Base-by-base conservation (phyloP, 2,113 vertebrate genomes). In the Rhinoderma darwinii region DNA sequence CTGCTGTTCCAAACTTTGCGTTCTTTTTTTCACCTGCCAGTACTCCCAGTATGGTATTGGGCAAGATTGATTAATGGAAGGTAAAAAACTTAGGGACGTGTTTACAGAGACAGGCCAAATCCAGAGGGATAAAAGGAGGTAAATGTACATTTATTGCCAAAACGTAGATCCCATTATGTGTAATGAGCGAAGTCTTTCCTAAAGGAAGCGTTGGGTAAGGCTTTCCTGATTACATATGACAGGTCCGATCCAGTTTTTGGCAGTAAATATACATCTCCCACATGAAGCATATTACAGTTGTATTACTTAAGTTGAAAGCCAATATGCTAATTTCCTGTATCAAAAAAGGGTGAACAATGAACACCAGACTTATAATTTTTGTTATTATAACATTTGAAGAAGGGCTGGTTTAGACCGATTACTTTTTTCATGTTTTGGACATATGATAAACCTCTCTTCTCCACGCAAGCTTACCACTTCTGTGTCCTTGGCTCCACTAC, bases 401-500 rank as follows among this genome's bases (percentile, higher is more conserved):
- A 41, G 11, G 25, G 4, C n/a, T 30, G n/a, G 25, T 39, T 2
- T n/a, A 74, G 72, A 43, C 17, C 35, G 17, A 17, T 32, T 27
- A 7, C 47, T 14, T 50, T 2, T 50, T 22, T 22, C 5, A 27
- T n/a, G 8, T 61, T 27, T 61, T 44, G 17, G 41, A 47, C n/a
- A 15, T 47, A 41, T 27, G 11, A 47, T 76, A 27, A 43, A 76
- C 73, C 35, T 2, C 1, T 77, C 30, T 20, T 50, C 76, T 51
- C 27, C 30, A 2, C 27, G 5, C 56, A 0, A 5, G 79, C 91
- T 84, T 73, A 96, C 96, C 88, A 84, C 0, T 6, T 89, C 17
- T 0, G 78, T 25, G 2, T 83, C 12, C 0, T 89, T 25, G 18
- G 91, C 66, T 74, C 89, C 93, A 44, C 77, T 84, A 22, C 93